phyloP scores from a whole-genome alignment of 2,113 vertebrate species.

The Climacteris rufus region DNA sequence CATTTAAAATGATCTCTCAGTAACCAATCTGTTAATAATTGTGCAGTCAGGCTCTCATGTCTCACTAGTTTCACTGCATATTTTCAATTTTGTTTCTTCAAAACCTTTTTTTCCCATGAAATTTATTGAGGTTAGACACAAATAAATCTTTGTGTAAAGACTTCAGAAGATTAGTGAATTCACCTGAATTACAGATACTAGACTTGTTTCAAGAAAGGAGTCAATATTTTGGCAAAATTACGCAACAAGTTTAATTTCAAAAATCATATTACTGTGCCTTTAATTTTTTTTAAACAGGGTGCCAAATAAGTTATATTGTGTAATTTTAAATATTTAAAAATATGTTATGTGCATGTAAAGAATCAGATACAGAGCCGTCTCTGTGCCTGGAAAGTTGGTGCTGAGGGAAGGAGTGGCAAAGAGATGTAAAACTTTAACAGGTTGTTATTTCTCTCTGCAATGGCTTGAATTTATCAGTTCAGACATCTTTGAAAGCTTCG shows the following conservation, averaged over 20 bases:
- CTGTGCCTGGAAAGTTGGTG: neutral
- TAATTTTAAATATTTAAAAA: neutral
- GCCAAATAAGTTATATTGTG: accelerated
- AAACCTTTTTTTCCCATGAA: neutral
- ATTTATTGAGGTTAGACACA: neutral
- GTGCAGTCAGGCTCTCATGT: neutral
- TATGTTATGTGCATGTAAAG: neutral
- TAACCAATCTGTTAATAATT: neutral
- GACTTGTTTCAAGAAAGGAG: neutral
- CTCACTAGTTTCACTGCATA: neutral
- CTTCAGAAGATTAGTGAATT: neutral
- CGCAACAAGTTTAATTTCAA: neutral
- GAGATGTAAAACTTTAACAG: neutral
- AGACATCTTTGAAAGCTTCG: neutral
- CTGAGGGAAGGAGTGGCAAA: neutral
- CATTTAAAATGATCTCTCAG: neutral
- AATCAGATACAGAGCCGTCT: neutral
- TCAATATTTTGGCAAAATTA: neutral
- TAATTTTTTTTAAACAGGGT: neutral
- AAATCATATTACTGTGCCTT: neutral
- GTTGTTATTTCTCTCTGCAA: neutral
- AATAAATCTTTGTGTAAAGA: neutral
- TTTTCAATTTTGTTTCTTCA: neutral
- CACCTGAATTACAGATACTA: neutral
- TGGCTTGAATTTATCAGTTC: neutral